Evolutionary conservation across 2,888 invertebrate species (phyloP), one percentile per base, ranked within the genome.

Genomic region (Sesia apiformis): DNA sequence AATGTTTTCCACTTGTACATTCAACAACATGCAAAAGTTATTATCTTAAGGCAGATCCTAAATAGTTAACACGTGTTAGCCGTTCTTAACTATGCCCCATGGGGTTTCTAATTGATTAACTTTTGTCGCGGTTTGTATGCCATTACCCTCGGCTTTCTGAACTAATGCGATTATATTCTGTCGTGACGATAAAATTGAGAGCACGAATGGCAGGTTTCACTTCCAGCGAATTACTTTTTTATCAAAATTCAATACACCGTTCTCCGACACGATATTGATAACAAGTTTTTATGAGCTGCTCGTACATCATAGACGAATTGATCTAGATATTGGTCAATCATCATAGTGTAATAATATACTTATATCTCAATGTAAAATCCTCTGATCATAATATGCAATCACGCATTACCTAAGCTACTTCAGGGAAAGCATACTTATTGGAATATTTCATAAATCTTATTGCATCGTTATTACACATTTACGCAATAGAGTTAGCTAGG

Each of bases 121-220:
- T 56, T 58, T 53, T 4, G 58, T 53, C 49, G 8, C 55, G 53
- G 52, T 38, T 52, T 55, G 50, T 53, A 58, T 66, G 62, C 61
- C 59, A 60, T 61, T 66, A 63, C 65, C 60, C 59, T 59, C 58
- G 55, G 63, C 61, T 65, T 65, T 57, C 60, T 59, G 60, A 58
- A 58, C 53, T 62, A 64, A 61, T 63, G 63, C 62, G 59, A 62
- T 64, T 65, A 52, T 62, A 54, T 58, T 58, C 53, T 58, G 55
- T 62, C 69, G 68, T 70, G 67, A 67, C 67, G 60, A 61, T 63
- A 63, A 69, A 74, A 75, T 73, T 65, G 74, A 79, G 75, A 78
- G 66, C 77, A 70, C 58, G 60, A 54, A 53, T 56, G 53, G 54
- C 60, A 59, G 65, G 69, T 78, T 79, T 78, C 74, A 70, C 74